A percentile compares a stretch with the other conserved stretches of the same genome.
Evolutionary conservation across 2,888 invertebrate genomes (phyloP).

Genomic region (Apoderus coryli): DNA sequence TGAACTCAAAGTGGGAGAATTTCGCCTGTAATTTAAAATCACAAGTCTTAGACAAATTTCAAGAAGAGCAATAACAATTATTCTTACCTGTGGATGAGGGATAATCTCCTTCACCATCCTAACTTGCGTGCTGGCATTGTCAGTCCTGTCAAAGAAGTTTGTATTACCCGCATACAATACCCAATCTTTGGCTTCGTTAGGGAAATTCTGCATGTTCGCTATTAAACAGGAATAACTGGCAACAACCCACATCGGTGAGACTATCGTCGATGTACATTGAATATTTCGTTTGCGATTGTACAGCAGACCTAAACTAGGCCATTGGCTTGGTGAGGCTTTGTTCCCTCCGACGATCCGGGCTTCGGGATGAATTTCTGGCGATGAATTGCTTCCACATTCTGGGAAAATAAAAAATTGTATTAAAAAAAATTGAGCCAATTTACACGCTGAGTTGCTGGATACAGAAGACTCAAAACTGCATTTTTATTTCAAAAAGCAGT

Average conservation of each 20-base stretch:
- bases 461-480: no score
- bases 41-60: conserved; percentile 3
- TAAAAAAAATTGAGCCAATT: conserved; percentile 1
- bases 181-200: conserved; percentile 21
- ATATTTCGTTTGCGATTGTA: conserved; percentile 32
- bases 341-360: conserved; percentile 38
- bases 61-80: no score
- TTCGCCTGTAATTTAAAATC: conserved; percentile 30
- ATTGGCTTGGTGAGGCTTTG: conserved; percentile 35
- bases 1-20: conserved; percentile 40
- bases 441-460: no score
- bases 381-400: no score
- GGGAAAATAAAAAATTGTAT: conserved; percentile 13
- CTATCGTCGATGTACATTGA: conserved; percentile 36
- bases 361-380: no score
- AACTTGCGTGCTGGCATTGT: conserved; percentile 27
- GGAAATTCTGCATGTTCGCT: conserved; percentile 10
- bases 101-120: conserved; percentile 33
- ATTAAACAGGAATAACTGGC: conserved; percentile 35
- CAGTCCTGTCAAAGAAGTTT: conserved; percentile 26
- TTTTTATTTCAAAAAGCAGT: no score
- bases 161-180: conserved; percentile 28
- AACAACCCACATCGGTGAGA: conserved; percentile 36
- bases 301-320: conserved; percentile 41
- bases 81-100: conserved; percentile 41